These are phyloP conservation scores for Myathropa florea DNA, from an alignment of 2,888 invertebrate species.

Conservation along the genomic window DNA sequence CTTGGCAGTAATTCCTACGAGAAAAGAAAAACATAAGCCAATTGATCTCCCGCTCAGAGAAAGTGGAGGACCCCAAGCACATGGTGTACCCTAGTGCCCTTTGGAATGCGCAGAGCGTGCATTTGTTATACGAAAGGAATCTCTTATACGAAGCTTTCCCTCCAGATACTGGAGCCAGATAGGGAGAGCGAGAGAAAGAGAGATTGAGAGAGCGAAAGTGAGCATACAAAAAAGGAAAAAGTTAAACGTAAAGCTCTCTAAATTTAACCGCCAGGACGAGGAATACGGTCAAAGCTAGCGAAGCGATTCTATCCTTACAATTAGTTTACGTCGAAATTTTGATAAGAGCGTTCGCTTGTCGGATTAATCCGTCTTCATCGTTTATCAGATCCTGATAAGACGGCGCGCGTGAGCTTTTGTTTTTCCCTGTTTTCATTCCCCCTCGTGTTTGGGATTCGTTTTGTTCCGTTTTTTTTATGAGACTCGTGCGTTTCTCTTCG, in stretches of 20 bases:
- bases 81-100: conserved; percentile 21
- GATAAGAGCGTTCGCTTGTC: conserved; percentile 67
- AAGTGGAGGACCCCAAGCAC: conserved; percentile 20
- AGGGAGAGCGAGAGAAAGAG: not conserved
- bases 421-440: not conserved
- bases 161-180: not conserved
- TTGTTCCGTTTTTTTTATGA: not conserved
- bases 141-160: conserved; percentile 59
- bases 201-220: conserved; percentile 14
- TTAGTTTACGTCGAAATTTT: conserved; percentile 68
- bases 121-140: not conserved
- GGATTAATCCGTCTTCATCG: conserved; percentile 58
- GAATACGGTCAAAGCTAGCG: conserved; percentile 67
- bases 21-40: not conserved
- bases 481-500: conserved; percentile 15
- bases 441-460: not conserved
- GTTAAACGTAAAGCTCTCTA: conserved; percentile 39
- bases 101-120: conserved; percentile 46
- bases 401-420: conserved; percentile 63
- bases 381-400: conserved; percentile 67
- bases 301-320: conserved; percentile 36
- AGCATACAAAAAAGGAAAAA: not conserved
- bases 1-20: not conserved
- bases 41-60: conserved; percentile 18
- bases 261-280: conserved; percentile 56